These are phyloP conservation scores for Phocoena sinus DNA, from an alignment of 2,113 vertebrate species.

Conservation along the genomic window DNA sequence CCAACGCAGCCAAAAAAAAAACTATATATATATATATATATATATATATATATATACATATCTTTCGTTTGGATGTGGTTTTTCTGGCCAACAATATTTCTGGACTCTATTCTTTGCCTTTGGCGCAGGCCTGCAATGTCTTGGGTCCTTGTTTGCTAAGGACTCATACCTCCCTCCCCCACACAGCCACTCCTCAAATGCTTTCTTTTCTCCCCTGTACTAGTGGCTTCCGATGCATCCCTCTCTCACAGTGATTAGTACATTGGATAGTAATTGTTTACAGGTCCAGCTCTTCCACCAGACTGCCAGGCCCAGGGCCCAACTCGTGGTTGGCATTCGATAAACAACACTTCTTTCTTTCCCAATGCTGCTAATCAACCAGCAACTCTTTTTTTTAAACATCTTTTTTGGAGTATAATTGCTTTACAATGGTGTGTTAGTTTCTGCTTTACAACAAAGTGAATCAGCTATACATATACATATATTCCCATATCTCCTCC, in stretches of 20 bases:
- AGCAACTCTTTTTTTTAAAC: not conserved
- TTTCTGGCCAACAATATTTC: not conserved
- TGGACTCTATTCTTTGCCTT: not conserved
- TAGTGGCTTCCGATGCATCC: not conserved
- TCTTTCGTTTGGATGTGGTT: slow-evolving; percentile 16
- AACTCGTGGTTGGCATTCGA: not conserved
- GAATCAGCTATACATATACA: too few relatives aligned
- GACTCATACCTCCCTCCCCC: accelerated
- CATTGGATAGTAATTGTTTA: not conserved
- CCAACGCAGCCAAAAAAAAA: too few relatives aligned
- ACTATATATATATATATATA: too few relatives aligned
- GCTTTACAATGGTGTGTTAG: not conserved
- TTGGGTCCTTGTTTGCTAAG: not conserved
- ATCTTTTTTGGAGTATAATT: too few relatives aligned
- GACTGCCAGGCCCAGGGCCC: not conserved
- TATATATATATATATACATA: not conserved
- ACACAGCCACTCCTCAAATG: not conserved
- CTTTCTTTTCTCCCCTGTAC: not conserved
- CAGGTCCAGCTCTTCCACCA: not conserved
- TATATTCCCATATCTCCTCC: too few relatives aligned
- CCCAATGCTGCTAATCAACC: not conserved
- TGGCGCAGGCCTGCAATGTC: not conserved
- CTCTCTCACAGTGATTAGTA: not conserved
- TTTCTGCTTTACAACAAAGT: too few relatives aligned
- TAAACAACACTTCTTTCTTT: not conserved